Evolutionary conservation across 2,113 vertebrate species (phyloP).

Genomic region (Antigone vipio): DNA sequence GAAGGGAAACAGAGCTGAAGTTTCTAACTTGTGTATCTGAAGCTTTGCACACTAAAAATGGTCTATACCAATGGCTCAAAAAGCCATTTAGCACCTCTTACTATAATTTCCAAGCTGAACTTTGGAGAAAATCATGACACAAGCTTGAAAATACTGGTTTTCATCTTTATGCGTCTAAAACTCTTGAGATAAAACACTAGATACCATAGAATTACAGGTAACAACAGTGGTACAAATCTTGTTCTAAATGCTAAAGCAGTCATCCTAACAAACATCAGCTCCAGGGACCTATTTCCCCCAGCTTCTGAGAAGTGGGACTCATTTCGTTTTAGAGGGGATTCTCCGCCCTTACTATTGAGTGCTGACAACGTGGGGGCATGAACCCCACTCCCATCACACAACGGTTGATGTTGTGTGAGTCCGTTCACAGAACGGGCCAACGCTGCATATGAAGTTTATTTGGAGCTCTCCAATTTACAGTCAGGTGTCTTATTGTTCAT

Average conservation of each 20-base stretch:
- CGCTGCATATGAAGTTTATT: accelerated
- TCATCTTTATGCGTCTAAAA: not conserved
- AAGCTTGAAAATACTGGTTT: not conserved
- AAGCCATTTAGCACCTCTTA: not conserved
- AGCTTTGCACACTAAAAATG: not conserved
- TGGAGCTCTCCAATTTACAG: not conserved
- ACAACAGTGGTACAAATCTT: not conserved
- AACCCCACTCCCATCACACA: not conserved
- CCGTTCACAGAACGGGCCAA: not conserved
- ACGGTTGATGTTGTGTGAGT: accelerated
- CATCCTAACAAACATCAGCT: not conserved
- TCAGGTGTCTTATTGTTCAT: too few species aligned
- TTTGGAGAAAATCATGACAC: not conserved
- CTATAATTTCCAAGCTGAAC: not conserved
- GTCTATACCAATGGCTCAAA: not conserved
- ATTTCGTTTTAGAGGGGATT: not conserved
- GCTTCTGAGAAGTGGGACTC: too few species aligned
- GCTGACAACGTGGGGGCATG: accelerated
- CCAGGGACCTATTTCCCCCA: not conserved
- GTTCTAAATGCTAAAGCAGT: not conserved
- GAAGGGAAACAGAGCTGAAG: not conserved
- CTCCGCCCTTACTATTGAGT: too few species aligned
- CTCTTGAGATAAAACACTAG: not conserved
- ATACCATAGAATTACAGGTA: not conserved
- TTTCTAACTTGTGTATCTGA: not conserved